Evolutionary conservation across 2,797 vertebrate genomes (phyloP).

Genomic region (Gorsachius magnificus): DNA sequence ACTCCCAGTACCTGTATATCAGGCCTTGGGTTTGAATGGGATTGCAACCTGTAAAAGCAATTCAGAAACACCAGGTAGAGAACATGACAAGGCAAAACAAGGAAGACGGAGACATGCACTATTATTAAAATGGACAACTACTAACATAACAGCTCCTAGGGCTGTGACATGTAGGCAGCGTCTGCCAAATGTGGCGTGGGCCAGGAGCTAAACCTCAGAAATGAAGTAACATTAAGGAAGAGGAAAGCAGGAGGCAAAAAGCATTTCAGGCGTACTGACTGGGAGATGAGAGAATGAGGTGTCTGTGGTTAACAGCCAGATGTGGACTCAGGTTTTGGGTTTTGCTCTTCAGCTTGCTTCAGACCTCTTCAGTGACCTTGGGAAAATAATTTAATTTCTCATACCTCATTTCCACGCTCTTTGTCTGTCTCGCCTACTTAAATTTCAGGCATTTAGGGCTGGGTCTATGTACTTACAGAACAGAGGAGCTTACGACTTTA

Average conservation of each 20-base stretch:
- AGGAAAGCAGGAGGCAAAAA: neutral
- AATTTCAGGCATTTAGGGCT: neutral
- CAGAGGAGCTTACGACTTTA: neutral
- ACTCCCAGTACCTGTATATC: neutral
- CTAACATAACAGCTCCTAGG: neutral
- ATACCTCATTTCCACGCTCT: neutral
- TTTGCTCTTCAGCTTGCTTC: neutral
- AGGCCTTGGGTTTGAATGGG: neutral
- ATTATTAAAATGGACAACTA: neutral
- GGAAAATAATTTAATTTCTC: neutral
- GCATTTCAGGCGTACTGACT: neutral
- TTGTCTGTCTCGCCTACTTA: neutral
- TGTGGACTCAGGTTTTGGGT: neutral
- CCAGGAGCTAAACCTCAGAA: neutral
- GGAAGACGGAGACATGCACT: neutral
- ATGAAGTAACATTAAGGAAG: neutral
- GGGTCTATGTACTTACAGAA: neutral
- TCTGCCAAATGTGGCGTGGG: neutral
- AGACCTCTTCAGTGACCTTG: neutral
- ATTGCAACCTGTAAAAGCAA: neutral
- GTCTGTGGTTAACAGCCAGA: neutral
- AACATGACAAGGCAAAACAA: neutral
- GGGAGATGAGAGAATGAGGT: neutral
- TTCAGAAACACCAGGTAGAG: neutral
- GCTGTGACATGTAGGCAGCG: rapidly evolving